Percentiles rank a stretch among this genome's conserved stretches.
Evolutionary conservation across 92 coral and sea anemone genomes (phyloP).

Genomic region (Phenganax stokvisi): DNA sequence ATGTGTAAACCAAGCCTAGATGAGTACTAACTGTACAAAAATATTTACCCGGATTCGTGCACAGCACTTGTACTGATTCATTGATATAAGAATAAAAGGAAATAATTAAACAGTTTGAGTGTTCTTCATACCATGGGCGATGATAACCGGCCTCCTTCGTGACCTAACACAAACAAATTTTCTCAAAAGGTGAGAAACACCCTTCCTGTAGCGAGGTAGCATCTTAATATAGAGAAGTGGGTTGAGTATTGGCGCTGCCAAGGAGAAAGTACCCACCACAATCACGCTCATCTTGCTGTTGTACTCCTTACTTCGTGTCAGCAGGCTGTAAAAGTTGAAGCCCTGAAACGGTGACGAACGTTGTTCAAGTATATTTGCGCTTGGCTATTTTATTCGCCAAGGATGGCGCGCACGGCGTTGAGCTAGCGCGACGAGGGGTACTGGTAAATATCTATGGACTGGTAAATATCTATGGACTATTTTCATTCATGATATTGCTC

Average conservation of each 20-base stretch:
- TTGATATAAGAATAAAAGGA: neutral
- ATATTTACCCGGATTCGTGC: too few relatives aligned
- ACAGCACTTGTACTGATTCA: neutral
- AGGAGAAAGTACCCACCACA: conserved; percentile 59
- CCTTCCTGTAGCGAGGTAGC: conserved; percentile 81
- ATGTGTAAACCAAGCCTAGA: too few relatives aligned
- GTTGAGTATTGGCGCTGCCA: conserved; percentile 77
- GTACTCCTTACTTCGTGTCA: conserved; percentile 46
- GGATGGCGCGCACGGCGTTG: neutral
- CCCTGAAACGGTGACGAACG: conserved; percentile 44
- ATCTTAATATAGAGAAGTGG: conserved; percentile 85
- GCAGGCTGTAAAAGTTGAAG: conserved; percentile 66
- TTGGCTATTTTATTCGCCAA: neutral
- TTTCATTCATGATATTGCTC: too few relatives aligned
- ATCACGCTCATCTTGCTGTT: conserved; percentile 58
- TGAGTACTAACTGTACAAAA: too few relatives aligned
- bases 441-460: too few relatives aligned
- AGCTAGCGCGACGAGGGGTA: too few relatives aligned
- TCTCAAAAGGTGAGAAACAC: conserved; percentile 55
- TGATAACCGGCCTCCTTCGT: neutral
- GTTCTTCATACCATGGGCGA: neutral
- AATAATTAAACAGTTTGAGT: neutral
- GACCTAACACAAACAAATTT: neutral
- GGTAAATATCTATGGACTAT: too few relatives aligned
- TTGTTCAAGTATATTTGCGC: neutral